Evolutionary conservation across 2,113 vertebrate genomes (phyloP), one percentile per base, ranked within the genome.

Genomic region (Scortum barcoo): DNA sequence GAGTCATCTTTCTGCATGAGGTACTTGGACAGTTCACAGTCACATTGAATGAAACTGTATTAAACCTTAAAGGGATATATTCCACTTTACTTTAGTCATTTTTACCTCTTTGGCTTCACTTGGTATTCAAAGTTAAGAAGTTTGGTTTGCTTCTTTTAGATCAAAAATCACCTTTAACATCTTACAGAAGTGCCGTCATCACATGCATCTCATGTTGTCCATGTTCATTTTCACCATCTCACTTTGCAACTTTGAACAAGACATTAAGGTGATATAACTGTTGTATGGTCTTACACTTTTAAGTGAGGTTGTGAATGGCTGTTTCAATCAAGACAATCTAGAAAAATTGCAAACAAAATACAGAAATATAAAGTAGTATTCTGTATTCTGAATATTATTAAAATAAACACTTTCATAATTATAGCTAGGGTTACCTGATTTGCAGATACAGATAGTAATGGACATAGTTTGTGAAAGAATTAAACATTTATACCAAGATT

Each of bases 121-220:
- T 33, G 3, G 20, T 36, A 19, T 48, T 44, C 46, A 62, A n/a
- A n/a, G n/a, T n/a, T n/a, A n/a, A n/a, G n/a, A n/a, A n/a, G n/a
- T n/a, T 50, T 42, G 48, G 24, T 36, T 16, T n/a, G 9, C 36
- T 54, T 19, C 24, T 10, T 78, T 62, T 70, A 26, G 40, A 26
- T 68, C 19, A 26, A n/a, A 51, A 26, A 51, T 38, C 14, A 40
- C 0, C 36, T 24, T 38, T 28, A 57, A 80, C 3, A 1, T n/a
- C n/a, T 26, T 24, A 40, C 11, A 1, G n/a, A 48, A 58, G n/a
- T 54, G 9, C 24, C 54, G 14, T 24, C 7, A 14, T 28, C 5
- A 28, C 20, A 54, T 17, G 11, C 2, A 14, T 17, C 0, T n/a
- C 30, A 57, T 58, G 12, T 33, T 12, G 5, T n/a, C 3, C 10